A percentile compares a stretch with the other conserved stretches of the same genome.
These are phyloP conservation scores for Morelia viridis DNA, from an alignment of 2,797 vertebrate species.

Conservation along the genomic window DNA sequence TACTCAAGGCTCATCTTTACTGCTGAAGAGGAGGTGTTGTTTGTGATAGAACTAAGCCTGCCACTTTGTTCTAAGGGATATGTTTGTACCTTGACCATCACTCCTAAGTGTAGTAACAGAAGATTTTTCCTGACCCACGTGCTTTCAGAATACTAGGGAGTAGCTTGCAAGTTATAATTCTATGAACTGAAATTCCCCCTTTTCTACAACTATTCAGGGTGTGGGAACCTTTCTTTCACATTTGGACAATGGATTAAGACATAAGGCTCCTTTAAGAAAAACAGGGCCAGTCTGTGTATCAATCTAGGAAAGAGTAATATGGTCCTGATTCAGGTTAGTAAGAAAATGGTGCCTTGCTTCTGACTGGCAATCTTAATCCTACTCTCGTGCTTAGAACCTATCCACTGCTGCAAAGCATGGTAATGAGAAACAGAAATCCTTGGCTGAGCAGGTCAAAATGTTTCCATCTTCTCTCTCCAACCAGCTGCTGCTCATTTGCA, in stretches of 20 bases:
- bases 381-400: not conserved
- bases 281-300: not conserved
- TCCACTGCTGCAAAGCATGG: constrained; percentile 19
- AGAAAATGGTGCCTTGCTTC: not conserved
- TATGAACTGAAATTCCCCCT: not conserved
- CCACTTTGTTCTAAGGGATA: not conserved
- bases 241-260: not conserved
- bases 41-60: not conserved
- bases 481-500: not conserved
- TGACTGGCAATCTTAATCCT: constrained; percentile 53
- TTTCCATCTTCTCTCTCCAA: constrained; percentile 23
- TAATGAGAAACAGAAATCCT: constrained; percentile 70
- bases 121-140: not conserved
- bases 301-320: not conserved
- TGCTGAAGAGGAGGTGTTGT: not conserved
- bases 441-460: constrained; percentile 20
- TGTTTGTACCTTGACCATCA: not conserved
- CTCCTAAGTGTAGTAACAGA: no score
- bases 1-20: not conserved
- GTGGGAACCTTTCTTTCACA: not conserved
- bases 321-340: not conserved
- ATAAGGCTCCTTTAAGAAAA: not conserved
- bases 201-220: not conserved
- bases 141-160: not conserved
- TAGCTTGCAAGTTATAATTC: not conserved